phyloP scores from a whole-genome alignment of 2,113 vertebrate species.

The Misgurnus mizolepis region DNA sequence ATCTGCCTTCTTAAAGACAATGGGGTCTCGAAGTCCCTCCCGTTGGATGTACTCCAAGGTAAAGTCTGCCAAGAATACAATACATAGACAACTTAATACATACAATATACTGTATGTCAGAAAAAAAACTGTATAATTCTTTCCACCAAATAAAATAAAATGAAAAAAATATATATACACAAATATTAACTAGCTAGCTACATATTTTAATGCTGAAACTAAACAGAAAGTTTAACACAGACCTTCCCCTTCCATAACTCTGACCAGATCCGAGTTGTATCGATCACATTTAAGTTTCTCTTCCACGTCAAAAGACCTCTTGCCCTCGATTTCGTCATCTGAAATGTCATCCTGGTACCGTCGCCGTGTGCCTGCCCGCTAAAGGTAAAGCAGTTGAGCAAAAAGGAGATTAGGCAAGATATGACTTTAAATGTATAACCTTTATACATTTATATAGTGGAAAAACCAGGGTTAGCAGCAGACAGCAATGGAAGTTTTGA shows the following conservation, averaged over 20 bases:
- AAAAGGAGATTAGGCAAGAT: not conserved
- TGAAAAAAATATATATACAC: not conserved
- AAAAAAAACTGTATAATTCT: too few relatives aligned
- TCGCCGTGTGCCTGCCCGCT: constrained; percentile 91
- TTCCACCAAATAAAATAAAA: too few relatives aligned
- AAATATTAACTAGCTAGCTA: not conserved
- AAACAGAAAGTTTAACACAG: constrained; percentile 39
- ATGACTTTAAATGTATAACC: not conserved
- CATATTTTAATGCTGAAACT: not conserved
- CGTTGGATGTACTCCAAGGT: constrained; percentile 95
- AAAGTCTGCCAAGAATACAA: constrained; percentile 80
- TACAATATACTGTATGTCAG: constrained; percentile 9
- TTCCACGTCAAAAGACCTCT: constrained; percentile 92
- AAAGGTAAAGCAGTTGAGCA: constrained; percentile 22
- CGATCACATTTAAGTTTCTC: constrained; percentile 87
- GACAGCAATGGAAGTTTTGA: too few relatives aligned
- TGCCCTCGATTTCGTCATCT: constrained; percentile 97
- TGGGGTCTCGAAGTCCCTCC: constrained; percentile 90
- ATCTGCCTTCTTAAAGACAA: constrained; percentile 89
- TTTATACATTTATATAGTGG: too few relatives aligned
- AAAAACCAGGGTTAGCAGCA: not conserved
- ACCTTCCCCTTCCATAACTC: constrained; percentile 98
- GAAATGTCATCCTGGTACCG: constrained; percentile 97
- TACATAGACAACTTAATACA: not conserved
- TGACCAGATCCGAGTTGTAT: constrained; percentile 86